Percentiles rank a stretch among this genome's conserved stretches.
phyloP scores from a whole-genome alignment of 64 coral and sea anemone species.

The Montipora cactus region DNA sequence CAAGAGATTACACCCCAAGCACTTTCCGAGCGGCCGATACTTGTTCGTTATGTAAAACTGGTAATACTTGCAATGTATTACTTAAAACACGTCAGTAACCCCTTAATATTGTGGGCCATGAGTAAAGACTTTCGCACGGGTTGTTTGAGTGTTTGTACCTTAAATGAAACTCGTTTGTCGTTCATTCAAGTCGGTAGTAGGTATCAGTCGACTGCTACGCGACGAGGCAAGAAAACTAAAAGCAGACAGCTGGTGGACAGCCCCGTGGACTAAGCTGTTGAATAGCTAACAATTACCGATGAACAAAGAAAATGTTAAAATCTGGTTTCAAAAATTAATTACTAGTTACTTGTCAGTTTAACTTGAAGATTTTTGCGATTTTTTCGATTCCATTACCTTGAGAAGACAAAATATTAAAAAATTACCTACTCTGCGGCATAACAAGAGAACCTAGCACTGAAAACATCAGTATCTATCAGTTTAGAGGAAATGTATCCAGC shows the following conservation, averaged over 20 bases:
- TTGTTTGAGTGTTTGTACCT: slow-evolving; percentile 17
- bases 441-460: no score
- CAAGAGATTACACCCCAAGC: slow-evolving; percentile 28
- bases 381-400: not conserved
- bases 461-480: no score
- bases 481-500: not conserved
- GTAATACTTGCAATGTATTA: slow-evolving; percentile 74
- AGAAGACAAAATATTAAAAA: no score
- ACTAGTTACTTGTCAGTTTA: not conserved
- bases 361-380: no score
- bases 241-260: not conserved
- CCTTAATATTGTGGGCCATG: slow-evolving; percentile 81
- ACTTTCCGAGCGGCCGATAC: not conserved
- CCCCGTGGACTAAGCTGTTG: not conserved
- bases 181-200: not conserved
- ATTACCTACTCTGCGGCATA: no score
- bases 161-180: not conserved
- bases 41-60: slow-evolving; percentile 65
- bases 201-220: not conserved
- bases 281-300: not conserved
- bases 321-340: not conserved
- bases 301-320: not conserved
- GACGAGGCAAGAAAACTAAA: not conserved
- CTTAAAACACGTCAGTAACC: slow-evolving; percentile 84
- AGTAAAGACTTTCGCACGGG: slow-evolving; percentile 79